A percentile compares a stretch with the other conserved stretches of the same genome.
Conservation (phyloP, 2,888 invertebrate genomes). For the Idaea aversata region DNA sequence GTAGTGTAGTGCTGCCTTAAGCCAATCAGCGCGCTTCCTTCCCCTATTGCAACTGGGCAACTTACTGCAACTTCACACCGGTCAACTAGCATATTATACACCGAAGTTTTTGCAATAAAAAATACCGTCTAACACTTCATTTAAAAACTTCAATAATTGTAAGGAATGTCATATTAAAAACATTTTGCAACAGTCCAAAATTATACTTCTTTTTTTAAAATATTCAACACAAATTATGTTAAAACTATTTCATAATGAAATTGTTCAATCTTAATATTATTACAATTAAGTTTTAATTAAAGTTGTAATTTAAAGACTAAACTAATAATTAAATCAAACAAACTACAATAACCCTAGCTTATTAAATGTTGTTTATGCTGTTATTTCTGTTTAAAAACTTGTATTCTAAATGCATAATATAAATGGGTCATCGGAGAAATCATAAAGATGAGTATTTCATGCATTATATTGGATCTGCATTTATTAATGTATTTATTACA, state of each 20-base stretch:
- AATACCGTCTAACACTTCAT: background rate
- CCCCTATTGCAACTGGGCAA: too few species aligned
- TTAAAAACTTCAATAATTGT: background rate
- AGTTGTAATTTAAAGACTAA: background rate
- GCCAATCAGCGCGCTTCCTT: too few species aligned
- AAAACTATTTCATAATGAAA: slow-evolving; percentile 11
- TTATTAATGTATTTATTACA: too few species aligned
- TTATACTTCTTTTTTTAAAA: slow-evolving; percentile 10
- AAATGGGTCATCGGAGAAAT: background rate
- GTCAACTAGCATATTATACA: background rate
- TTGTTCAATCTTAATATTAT: background rate
- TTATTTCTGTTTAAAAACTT: background rate
- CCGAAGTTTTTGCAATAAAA: background rate
- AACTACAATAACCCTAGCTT: background rate
- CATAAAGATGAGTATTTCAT: background rate
- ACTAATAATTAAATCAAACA: background rate
- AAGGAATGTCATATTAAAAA: slow-evolving; percentile 5
- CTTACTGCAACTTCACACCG: background rate
- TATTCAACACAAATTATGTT: slow-evolving; percentile 2
- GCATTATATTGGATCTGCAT: background rate
- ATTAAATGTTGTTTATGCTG: background rate
- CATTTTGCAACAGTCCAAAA: background rate
- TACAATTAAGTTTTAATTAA: background rate
- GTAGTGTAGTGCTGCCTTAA: too few species aligned
- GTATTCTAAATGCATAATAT: background rate